A percentile compares a stretch with the other conserved stretches of the same genome.
Conservation (phyloP, 2,113 vertebrate species). For the Nibea coibor region DNA sequence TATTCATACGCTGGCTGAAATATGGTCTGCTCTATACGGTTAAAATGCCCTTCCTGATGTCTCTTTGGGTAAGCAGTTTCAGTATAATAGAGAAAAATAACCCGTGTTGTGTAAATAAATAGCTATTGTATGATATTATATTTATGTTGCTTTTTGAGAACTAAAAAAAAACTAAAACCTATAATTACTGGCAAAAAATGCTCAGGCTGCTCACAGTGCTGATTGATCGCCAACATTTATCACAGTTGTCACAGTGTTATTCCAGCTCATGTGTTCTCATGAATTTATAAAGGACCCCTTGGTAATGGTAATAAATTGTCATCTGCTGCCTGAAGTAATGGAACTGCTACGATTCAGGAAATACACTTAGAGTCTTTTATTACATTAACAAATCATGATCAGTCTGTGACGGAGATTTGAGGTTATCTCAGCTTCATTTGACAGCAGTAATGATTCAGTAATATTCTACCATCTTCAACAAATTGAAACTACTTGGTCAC, state of each 20-base stretch:
- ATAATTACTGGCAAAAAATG: background rate
- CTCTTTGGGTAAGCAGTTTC: background rate
- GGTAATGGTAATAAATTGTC: background rate
- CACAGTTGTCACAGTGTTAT: conserved; percentile 15
- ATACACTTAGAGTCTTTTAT: background rate
- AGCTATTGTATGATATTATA: background rate
- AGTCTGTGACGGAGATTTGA: background rate
- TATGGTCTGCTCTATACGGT: conserved; percentile 24
- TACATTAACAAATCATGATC: background rate
- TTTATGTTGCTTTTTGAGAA: background rate
- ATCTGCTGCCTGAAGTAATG: background rate
- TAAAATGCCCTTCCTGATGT: background rate
- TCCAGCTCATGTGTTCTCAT: background rate
- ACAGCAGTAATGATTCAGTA: background rate
- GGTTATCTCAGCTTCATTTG: background rate
- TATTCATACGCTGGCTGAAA: conserved; percentile 63
- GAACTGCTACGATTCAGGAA: background rate
- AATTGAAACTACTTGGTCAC: conserved; percentile 5
- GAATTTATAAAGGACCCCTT: background rate
- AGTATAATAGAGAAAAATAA: background rate
- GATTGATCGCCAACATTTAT: conserved; percentile 5
- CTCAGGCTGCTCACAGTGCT: background rate
- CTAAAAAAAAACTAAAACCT: background rate
- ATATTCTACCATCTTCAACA: background rate
- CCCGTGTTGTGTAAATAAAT: background rate